Evolutionary conservation across 2,113 vertebrate species (phyloP), one percentile per base, ranked within the genome.

Genomic region (Gymnorhina tibicen): DNA sequence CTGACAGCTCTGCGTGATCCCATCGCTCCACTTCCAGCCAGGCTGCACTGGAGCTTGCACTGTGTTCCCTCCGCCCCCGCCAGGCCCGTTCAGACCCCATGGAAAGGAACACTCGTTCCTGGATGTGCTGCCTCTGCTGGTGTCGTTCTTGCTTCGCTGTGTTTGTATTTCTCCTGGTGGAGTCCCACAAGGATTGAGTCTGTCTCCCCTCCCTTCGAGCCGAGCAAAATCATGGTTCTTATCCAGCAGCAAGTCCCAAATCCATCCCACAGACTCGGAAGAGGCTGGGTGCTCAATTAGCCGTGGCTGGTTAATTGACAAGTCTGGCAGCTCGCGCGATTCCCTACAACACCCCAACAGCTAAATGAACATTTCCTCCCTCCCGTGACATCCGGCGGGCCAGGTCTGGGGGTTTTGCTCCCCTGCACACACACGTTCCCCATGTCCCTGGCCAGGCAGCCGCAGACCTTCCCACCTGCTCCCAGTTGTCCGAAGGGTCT

Each of bases 381-480:
- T 46, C 26, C 14, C 1, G 0, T 6, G 13, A 11, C 58, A 7
- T 4, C 78, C 7, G 4, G 2, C 14, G 72, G 53, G 10, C 27
- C 52, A 13, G 64, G 3, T 9, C 28, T 83, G 26, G 27, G 49
- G 37, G 7, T 18, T 49, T 10, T 35, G 16, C 22, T 76, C 13
- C 35, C 27, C 77, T 2, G 0, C 7, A 56, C 46, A 39, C 35
- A 27, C 30, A 30, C 1, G 0, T 16, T 42, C 24, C 63, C 27
- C 3, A 0, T 8, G 6, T 42, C 18, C 58, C 35, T 19, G 41
- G 22, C 35, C 49, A 81, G 66, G 24, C 19, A n/a, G 33, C 58
- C 10, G 2, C 18, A 37, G 56, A n/a, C 63, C 46, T 85, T 70
- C 47, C 52, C n/a, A 8, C 28, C 46, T 7, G 21, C 28, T 72